These are phyloP conservation scores for Drosophila pallidifrons DNA, from an alignment of 1,140 invertebrate species.

Conservation along the genomic window DNA sequence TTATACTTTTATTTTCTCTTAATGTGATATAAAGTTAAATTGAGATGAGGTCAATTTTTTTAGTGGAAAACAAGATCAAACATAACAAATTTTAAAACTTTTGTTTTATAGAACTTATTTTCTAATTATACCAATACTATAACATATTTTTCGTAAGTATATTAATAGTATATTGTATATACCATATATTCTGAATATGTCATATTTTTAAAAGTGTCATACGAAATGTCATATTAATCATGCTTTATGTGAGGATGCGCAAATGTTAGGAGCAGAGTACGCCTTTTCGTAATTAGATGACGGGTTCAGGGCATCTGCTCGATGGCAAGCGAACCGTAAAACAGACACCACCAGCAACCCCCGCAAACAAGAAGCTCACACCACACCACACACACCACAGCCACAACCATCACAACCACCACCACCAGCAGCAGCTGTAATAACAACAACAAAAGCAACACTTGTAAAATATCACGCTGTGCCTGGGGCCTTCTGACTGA, in stretches of 20 bases:
- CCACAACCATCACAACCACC: constrained; percentile 41
- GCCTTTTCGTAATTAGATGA: constrained; percentile 80
- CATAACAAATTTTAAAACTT: too few relatives aligned
- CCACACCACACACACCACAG: constrained; percentile 14
- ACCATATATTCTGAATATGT: not conserved
- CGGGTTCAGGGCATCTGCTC: constrained; percentile 71
- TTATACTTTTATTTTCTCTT: too few relatives aligned
- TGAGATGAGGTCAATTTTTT: too few relatives aligned
- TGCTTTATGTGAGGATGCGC: not conserved
- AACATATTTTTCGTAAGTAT: too few relatives aligned
- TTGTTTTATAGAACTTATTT: too few relatives aligned
- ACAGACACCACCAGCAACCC: constrained; percentile 59
- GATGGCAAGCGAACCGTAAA: constrained; percentile 69
- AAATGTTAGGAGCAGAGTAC: constrained; percentile 21
- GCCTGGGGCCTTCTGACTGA: constrained; percentile 42
- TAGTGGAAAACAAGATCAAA: too few relatives aligned
- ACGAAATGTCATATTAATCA: not conserved
- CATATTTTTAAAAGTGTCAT: not conserved
- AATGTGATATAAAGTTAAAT: too few relatives aligned
- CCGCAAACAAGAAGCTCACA: constrained; percentile 1
- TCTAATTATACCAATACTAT: too few relatives aligned
- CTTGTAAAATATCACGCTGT: constrained; percentile 77
- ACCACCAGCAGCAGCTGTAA: constrained; percentile 35
- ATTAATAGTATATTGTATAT: not conserved
- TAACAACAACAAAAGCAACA: constrained; percentile 61